Evolutionary conservation across 2,888 invertebrate species (phyloP).

Genomic region (Junonia oenone): DNA sequence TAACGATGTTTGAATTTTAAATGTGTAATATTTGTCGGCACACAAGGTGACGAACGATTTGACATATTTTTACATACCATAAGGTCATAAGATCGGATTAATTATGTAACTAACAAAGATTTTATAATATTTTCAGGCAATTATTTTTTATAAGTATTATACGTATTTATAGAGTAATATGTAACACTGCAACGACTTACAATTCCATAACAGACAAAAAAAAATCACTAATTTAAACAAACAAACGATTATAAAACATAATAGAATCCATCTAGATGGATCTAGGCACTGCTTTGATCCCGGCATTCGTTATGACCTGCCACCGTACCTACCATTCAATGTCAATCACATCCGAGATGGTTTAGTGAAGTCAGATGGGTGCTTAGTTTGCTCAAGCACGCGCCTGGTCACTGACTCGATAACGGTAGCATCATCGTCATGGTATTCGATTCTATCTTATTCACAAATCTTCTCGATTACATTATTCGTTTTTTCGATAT

Average conservation of each 20-base stretch:
- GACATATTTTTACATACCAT: too few species aligned
- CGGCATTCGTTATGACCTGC: slow-evolving; percentile 32
- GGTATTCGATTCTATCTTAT: slow-evolving; percentile 34
- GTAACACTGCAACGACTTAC: neutral
- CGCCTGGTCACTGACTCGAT: slow-evolving; percentile 57
- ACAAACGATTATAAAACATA: slow-evolving; percentile 8
- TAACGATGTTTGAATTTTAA: too few species aligned
- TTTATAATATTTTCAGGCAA: too few species aligned
- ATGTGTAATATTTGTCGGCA: too few species aligned
- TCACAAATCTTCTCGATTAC: slow-evolving; percentile 21
- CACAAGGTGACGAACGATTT: too few species aligned
- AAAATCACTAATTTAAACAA: slow-evolving; percentile 11
- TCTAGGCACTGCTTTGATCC: slow-evolving; percentile 20
- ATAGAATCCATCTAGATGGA: neutral
- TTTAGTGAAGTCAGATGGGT: slow-evolving; percentile 11
- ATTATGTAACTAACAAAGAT: too few species aligned
- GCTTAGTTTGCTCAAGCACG: slow-evolving; percentile 40
- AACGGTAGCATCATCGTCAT: slow-evolving; percentile 57
- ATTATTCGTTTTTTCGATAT: neutral
- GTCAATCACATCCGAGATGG: slow-evolving; percentile 30
- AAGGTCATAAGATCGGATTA: too few species aligned
- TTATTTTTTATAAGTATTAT: neutral
- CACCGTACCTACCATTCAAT: slow-evolving; percentile 30
- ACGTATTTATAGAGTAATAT: neutral
- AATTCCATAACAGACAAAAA: neutral